Conservation (phyloP, 2,797 vertebrate species). For the Fistularia commersonii region DNA sequence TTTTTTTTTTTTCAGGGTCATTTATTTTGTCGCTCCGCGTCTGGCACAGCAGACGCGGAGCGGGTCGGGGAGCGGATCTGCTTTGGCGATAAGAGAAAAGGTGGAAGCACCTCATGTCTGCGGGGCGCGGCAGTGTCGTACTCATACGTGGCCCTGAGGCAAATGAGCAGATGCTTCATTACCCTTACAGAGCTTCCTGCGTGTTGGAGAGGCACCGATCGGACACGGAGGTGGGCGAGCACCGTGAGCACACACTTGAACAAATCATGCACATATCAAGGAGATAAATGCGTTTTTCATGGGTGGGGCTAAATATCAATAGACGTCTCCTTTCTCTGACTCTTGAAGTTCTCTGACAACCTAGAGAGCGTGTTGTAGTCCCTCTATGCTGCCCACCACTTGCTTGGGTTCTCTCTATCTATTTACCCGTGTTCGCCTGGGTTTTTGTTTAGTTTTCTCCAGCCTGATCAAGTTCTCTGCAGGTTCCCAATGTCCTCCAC, state of each 20-base stretch:
- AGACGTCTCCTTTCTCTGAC: background rate
- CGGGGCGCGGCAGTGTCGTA: slow-evolving; percentile 47
- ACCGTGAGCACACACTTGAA: background rate
- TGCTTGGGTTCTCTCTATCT: too few species aligned
- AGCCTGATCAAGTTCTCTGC: too few species aligned
- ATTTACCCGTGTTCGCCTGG: too few species aligned
- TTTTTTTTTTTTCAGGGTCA: slow-evolving; percentile 10
- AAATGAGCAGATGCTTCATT: slow-evolving; percentile 65
- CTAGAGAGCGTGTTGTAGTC: too few species aligned
- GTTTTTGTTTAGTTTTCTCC: too few species aligned
- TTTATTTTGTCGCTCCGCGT: slow-evolving; percentile 27
- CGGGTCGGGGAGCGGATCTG: slow-evolving; percentile 35
- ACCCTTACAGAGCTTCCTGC: slow-evolving; percentile 29
- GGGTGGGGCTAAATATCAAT: background rate
- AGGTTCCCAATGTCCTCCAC: too few species aligned
- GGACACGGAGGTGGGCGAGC: slow-evolving; percentile 21
- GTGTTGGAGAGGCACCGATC: slow-evolving; percentile 47
- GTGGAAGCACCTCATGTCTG: slow-evolving; percentile 54
- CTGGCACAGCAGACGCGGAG: slow-evolving; percentile 48
- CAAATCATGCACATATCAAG: background rate
- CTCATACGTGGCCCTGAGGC: slow-evolving; percentile 61
- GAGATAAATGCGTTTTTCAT: background rate
- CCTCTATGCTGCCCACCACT: too few species aligned
- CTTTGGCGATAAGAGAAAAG: slow-evolving; percentile 51
- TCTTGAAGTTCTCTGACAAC: too few species aligned